Evolutionary conservation across 2,113 vertebrate genomes (phyloP), one percentile per base, ranked within the genome.

Genomic region (Pluvialis apricaria): DNA sequence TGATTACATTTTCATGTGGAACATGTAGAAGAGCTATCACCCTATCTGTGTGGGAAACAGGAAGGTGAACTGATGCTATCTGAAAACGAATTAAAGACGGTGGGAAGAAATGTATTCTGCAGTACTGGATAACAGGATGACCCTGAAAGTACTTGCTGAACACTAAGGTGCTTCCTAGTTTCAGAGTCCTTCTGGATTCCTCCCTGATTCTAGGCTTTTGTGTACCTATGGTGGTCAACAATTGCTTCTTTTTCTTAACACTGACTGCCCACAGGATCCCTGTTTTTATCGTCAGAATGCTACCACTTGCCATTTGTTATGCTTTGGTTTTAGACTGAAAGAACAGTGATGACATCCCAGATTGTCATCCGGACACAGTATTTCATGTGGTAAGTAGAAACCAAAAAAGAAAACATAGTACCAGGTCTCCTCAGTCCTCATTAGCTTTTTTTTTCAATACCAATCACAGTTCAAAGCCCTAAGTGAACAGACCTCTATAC

Each of bases 341-440:
- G 40, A 83, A 73, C 34, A 75, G 16, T 34, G 34, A 40, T 25
- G 36, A 75, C 14, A 16, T 78, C 34, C 13, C 36, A 78, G 15
- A 32, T 10, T 65, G 13, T 81, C 19, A 81, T 31, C 13, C 3
- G 4, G 36, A 73, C 31, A 64, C 3, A 69, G 18, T 25, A 81
- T 19, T 77, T 86, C 3, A 83, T 13, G 16, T 69, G 26, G 3
- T 36, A 92, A 85, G 6, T 22, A 82, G 13, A 55, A 58, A 36
- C 2, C 3, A 44, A 65, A 82, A 61, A 77, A 42, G 3, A 60
- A 45, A 13, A 58, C 2, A 25, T 25, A 60, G 24, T 15, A 49
- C 5, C 21, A 55, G 5, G n/a, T 47, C 36, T 64, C 13, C 11
- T 45, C 10, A 26, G 9, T 51, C 24, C 0, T 3, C 2, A 1